phyloP scores from a whole-genome alignment of 1,140 invertebrate species.

The Chionoecetes opilio region DNA sequence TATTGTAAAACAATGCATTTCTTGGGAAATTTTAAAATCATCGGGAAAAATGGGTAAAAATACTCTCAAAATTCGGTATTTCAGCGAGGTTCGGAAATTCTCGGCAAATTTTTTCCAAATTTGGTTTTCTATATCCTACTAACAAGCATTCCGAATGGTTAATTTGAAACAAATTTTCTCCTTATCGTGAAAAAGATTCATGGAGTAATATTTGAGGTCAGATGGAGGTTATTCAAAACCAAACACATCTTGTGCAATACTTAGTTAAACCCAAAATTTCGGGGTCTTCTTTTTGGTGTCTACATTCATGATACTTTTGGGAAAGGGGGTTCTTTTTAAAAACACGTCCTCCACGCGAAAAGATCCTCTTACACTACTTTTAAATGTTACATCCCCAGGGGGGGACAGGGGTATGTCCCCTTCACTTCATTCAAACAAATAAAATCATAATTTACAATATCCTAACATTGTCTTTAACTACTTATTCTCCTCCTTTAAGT shows the following conservation, averaged over 20 bases:
- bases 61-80: too few species aligned
- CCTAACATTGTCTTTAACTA: not conserved
- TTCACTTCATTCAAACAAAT: constrained; percentile 14
- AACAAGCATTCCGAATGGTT: too few species aligned
- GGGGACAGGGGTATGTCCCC: not conserved
- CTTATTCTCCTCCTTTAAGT: not conserved
- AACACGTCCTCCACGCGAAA: not conserved
- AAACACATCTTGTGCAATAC: not conserved
- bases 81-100: too few species aligned
- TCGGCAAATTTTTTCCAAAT: too few species aligned
- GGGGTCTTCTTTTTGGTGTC: too few species aligned
- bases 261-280: not conserved
- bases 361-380: not conserved
- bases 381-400: constrained; percentile 6
- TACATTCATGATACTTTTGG: too few species aligned
- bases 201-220: not conserved
- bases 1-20: too few species aligned
- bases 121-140: too few species aligned
- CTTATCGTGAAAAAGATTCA: not conserved
- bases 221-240: not conserved
- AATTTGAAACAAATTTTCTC: too few species aligned
- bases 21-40: too few species aligned
- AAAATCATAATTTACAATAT: not conserved
- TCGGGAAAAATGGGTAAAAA: too few species aligned
- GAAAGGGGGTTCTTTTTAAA: not conserved